A percentile compares a stretch with the other conserved stretches of the same genome.
phyloP scores from a whole-genome alignment of 2,113 vertebrate genomes.

The Lagenorhynchus albirostris region DNA sequence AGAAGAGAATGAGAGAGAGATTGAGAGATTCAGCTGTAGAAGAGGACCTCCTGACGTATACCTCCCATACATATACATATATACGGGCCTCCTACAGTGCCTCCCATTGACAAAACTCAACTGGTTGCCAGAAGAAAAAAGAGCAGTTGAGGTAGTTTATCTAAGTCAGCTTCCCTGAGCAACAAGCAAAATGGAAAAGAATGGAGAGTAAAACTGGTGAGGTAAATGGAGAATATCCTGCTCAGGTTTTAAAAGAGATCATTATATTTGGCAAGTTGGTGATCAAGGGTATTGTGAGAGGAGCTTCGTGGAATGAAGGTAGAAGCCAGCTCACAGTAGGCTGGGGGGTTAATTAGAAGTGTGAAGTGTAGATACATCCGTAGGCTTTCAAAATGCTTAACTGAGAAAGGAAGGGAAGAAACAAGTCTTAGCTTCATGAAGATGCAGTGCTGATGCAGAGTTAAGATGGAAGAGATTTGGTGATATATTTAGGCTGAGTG shows the following conservation, averaged over 20 bases:
- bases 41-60: fast-evolving
- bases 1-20: neutral
- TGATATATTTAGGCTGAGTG: neutral
- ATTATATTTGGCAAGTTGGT: neutral
- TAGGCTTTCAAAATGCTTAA: neutral
- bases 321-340: neutral
- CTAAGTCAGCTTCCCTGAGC: neutral
- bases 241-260: neutral
- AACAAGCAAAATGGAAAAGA: neutral
- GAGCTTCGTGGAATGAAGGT: neutral
- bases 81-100: neutral
- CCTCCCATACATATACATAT: too few relatives aligned
- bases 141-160: neutral
- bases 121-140: neutral
- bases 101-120: neutral
- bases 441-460: neutral
- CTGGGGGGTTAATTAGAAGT: neutral
- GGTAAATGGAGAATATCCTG: neutral
- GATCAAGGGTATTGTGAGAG: neutral
- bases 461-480: neutral
- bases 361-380: neutral
- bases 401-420: neutral
- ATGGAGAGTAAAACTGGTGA: neutral
- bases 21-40: neutral
- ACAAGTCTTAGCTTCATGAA: neutral